phyloP scores from a whole-genome alignment of 2,113 vertebrate species.

The Nanorana parkeri region DNA sequence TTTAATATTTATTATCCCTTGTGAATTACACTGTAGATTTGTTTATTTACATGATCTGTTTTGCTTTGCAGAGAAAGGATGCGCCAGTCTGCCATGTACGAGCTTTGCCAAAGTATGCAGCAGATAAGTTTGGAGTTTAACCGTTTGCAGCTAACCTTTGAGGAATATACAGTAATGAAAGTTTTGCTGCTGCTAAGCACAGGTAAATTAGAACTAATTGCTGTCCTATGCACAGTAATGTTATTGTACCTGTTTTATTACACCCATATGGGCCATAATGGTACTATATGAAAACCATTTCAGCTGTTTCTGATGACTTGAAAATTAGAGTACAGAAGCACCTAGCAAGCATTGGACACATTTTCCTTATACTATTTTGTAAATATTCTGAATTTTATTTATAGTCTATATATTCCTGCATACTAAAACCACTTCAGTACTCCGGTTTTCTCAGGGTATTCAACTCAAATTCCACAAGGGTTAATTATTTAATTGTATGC shows the following conservation, averaged over 20 bases:
- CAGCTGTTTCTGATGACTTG: neutral
- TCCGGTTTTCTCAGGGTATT: too few relatives aligned
- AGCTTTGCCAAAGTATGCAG: slow-evolving; percentile 96
- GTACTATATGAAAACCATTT: neutral
- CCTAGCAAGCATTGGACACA: neutral
- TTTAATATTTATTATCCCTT: slow-evolving; percentile 3
- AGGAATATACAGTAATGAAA: slow-evolving; percentile 98
- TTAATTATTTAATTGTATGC: too few relatives aligned
- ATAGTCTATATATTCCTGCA: too few relatives aligned
- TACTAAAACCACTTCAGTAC: too few relatives aligned
- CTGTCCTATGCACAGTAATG: neutral
- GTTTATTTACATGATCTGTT: slow-evolving; percentile 22
- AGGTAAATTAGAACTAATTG: slow-evolving; percentile 70
- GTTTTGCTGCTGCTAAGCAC: slow-evolving; percentile 96
- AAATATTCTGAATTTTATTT: too few relatives aligned
- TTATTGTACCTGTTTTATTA: slow-evolving; percentile 1
- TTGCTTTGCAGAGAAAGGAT: slow-evolving; percentile 86
- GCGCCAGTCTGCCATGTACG: slow-evolving; percentile 98
- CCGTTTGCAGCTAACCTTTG: slow-evolving; percentile 93
- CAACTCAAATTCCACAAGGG: too few relatives aligned
- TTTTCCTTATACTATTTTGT: too few relatives aligned
- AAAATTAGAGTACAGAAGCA: neutral
- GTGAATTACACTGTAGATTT: neutral
- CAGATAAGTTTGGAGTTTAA: slow-evolving; percentile 97
- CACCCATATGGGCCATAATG: neutral